These are phyloP conservation scores for Hydriomena furcata DNA, from an alignment of 2,888 invertebrate genomes.

Conservation along the genomic window DNA sequence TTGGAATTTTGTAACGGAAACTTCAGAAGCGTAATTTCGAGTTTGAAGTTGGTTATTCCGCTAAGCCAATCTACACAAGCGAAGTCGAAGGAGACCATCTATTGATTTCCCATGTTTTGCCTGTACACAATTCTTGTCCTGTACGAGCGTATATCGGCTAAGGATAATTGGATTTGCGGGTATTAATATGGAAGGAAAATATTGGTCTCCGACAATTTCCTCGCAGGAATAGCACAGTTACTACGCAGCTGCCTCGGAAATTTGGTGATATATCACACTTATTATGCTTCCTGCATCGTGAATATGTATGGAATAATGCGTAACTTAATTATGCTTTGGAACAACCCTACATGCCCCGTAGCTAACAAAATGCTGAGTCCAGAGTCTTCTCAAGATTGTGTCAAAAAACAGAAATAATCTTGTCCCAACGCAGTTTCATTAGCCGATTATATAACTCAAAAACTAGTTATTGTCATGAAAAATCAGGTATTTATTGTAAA, in stretches of 20 bases:
- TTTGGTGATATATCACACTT: conserved; percentile 30
- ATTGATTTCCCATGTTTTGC: conserved; percentile 31
- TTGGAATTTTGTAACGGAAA: too few relatives aligned
- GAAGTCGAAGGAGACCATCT: conserved; percentile 10
- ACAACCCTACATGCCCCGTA: too few relatives aligned
- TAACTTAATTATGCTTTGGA: too few relatives aligned
- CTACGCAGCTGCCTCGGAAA: conserved; percentile 25
- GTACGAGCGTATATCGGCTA: conserved; percentile 28
- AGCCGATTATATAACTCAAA: too few relatives aligned
- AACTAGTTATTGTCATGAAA: too few relatives aligned
- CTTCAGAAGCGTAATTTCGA: too few relatives aligned
- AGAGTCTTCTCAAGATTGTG: too few relatives aligned
- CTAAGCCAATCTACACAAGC: conserved; percentile 18
- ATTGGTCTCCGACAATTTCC: conserved; percentile 38
- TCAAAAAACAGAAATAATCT: too few relatives aligned
- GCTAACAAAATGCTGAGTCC: too few relatives aligned
- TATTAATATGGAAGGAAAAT: conserved; percentile 42
- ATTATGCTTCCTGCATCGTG: conserved; percentile 22
- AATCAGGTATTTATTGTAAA: too few relatives aligned
- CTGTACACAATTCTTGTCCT: conserved; percentile 23
- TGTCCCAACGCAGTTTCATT: too few relatives aligned
- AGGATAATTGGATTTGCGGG: conserved; percentile 38
- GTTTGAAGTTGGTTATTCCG: conserved; percentile 4
- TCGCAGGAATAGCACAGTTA: conserved; percentile 29
- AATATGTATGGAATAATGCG: conserved; percentile 19